These are phyloP conservation scores for Hesperia comma DNA, from an alignment of 2,888 invertebrate species.

Conservation along the genomic window DNA sequence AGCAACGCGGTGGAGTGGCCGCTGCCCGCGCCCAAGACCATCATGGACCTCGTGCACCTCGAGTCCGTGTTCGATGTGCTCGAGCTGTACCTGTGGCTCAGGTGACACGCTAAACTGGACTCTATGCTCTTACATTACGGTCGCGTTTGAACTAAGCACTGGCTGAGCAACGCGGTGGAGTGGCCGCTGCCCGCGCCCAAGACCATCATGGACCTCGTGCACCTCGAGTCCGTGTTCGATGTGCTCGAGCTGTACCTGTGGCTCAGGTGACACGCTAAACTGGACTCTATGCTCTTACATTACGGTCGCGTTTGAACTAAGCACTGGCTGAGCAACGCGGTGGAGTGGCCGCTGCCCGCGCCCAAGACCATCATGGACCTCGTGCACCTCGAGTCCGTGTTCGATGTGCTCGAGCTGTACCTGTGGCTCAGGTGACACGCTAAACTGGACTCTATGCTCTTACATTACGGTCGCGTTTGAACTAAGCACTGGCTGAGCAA, in stretches of 20 bases:
- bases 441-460: too few relatives aligned
- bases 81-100: slow-evolving; percentile 98
- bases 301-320: too few relatives aligned
- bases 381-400: slow-evolving; percentile 95
- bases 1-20: slow-evolving; percentile 94
- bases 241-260: slow-evolving; percentile 98
- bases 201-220: slow-evolving; percentile 94
- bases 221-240: slow-evolving; percentile 97
- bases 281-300: too few relatives aligned
- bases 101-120: slow-evolving; percentile 73
- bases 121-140: too few relatives aligned
- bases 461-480: too few relatives aligned
- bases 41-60: slow-evolving; percentile 94
- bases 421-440: slow-evolving; percentile 93
- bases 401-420: slow-evolving; percentile 98
- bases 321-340: slow-evolving; percentile 91
- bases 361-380: slow-evolving; percentile 95
- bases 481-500: slow-evolving; percentile 93
- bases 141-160: slow-evolving; percentile 93
- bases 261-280: slow-evolving; percentile 87
- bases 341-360: slow-evolving; percentile 94
- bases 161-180: slow-evolving; percentile 92
- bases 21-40: slow-evolving; percentile 90
- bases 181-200: slow-evolving; percentile 94
- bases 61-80: slow-evolving; percentile 98